Evolutionary conservation across 1,140 invertebrate species (phyloP).

Genomic region (Coptotermes formosanus): DNA sequence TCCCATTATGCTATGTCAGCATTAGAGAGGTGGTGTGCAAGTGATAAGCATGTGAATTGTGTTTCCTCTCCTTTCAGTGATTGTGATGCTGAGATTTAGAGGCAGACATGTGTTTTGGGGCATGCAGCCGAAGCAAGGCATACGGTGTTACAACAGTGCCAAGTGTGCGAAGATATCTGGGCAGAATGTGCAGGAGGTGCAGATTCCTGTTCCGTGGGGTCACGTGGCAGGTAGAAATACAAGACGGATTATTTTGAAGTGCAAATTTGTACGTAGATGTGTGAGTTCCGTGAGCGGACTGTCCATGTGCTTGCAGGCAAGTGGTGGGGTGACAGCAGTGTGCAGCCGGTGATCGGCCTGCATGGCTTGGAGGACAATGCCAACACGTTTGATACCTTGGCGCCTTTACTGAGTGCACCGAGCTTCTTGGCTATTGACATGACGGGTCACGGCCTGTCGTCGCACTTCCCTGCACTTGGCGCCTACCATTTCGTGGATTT

Average conservation of each 20-base stretch:
- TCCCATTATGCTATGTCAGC: no score
- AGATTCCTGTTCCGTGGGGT: constrained; percentile 32
- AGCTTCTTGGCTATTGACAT: constrained; percentile 39
- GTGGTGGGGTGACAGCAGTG: constrained; percentile 36
- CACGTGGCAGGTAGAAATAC: constrained; percentile 32
- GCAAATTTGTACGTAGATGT: no score
- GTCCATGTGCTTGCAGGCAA: constrained; percentile 34
- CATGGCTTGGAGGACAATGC: constrained; percentile 45
- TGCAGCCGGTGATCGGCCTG: constrained; percentile 37
- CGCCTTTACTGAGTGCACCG: constrained; percentile 37
- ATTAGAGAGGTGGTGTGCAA: no score
- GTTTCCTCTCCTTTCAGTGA: no score
- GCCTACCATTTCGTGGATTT: constrained; percentile 58
- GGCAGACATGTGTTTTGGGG: no score
- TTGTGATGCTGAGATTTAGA: no score
- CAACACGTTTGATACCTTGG: constrained; percentile 48
- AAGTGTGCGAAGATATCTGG: neutral
- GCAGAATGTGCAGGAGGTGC: constrained; percentile 14
- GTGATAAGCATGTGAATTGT: no score
- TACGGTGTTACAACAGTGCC: neutral
- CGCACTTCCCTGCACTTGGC: constrained; percentile 37
- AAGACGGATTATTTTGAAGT: no score
- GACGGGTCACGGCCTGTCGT: constrained; percentile 40
- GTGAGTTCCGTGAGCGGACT: no score
- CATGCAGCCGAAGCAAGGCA: no score